phyloP scores from a whole-genome alignment of 2,888 invertebrate genomes.

The Agrochola litura region DNA sequence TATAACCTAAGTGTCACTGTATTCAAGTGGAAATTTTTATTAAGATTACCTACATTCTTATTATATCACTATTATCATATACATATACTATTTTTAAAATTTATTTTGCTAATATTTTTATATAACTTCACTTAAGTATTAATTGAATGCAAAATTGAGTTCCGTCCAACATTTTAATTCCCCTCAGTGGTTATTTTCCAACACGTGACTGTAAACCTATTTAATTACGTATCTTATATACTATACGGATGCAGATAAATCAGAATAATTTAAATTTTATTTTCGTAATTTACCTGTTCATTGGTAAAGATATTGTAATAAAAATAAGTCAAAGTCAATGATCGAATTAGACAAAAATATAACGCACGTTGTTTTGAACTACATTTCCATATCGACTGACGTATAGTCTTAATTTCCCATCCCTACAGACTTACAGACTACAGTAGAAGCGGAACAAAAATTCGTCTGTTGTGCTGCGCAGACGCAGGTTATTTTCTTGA shows the following conservation, averaged over 20 bases:
- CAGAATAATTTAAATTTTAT: constrained; percentile 19
- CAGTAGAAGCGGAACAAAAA: not conserved
- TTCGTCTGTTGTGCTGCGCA: not conserved
- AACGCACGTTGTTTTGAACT: not conserved
- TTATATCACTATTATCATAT: no score
- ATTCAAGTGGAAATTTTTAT: no score
- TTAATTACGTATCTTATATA: constrained; percentile 33
- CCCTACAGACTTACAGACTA: not conserved
- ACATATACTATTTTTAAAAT: no score
- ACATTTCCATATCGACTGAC: not conserved
- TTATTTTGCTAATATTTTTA: no score
- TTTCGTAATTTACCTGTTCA: not conserved
- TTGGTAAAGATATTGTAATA: not conserved
- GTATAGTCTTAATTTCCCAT: not conserved
- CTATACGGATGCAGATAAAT: constrained; percentile 10
- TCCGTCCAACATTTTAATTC: not conserved
- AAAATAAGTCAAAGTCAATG: not conserved
- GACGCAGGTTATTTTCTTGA: not conserved
- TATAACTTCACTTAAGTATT: not conserved
- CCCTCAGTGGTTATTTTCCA: not conserved
- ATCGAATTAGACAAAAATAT: not conserved
- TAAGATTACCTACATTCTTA: no score
- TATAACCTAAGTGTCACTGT: no score
- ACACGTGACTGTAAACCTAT: constrained; percentile 8
- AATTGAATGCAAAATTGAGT: not conserved